phyloP scores from a whole-genome alignment of 37 sponge, comb jelly and placozoan species.

The Chondrosia reniformis region DNA sequence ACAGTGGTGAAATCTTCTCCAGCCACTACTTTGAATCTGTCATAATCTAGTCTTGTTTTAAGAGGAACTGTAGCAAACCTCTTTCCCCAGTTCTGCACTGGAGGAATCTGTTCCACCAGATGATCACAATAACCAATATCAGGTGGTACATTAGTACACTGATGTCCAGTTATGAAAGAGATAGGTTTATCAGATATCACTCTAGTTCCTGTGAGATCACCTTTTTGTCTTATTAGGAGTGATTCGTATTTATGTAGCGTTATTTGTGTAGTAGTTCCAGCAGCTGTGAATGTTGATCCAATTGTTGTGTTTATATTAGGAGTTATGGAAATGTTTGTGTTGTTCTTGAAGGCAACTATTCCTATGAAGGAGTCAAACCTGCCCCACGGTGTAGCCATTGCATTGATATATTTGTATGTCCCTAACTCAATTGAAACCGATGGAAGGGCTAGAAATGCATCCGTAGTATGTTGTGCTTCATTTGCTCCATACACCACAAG shows the following conservation, averaged over 20 bases:
- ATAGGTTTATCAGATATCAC: slow-evolving; percentile 44
- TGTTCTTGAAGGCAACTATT: neutral
- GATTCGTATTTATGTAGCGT: slow-evolving; percentile 5
- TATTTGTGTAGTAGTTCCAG: neutral
- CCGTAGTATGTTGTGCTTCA: slow-evolving; percentile 22
- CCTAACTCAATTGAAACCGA: slow-evolving; percentile 14
- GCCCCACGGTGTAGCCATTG: neutral
- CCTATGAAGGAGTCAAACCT: slow-evolving; percentile 15
- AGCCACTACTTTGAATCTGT: slow-evolving; percentile 31
- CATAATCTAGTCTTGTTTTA: neutral
- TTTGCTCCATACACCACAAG: slow-evolving; percentile 43
- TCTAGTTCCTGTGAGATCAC: slow-evolving; percentile 36
- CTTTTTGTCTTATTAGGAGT: neutral
- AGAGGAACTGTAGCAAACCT: slow-evolving; percentile 39
- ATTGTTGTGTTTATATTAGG: neutral
- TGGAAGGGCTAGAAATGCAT: slow-evolving; percentile 58
- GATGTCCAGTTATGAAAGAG: slow-evolving; percentile 25
- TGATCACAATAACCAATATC: slow-evolving; percentile 42
- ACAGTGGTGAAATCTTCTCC: slow-evolving; percentile 21
- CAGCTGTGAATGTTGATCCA: neutral
- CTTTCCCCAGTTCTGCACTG: slow-evolving; percentile 56
- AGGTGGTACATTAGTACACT: slow-evolving; percentile 26
- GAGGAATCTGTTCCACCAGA: slow-evolving; percentile 51
- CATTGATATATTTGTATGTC: slow-evolving; percentile 28
- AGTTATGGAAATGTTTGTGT: neutral